Base-by-base conservation (phyloP, 2,888 invertebrate species). In the Stenchaetothrips biformis region DNA sequence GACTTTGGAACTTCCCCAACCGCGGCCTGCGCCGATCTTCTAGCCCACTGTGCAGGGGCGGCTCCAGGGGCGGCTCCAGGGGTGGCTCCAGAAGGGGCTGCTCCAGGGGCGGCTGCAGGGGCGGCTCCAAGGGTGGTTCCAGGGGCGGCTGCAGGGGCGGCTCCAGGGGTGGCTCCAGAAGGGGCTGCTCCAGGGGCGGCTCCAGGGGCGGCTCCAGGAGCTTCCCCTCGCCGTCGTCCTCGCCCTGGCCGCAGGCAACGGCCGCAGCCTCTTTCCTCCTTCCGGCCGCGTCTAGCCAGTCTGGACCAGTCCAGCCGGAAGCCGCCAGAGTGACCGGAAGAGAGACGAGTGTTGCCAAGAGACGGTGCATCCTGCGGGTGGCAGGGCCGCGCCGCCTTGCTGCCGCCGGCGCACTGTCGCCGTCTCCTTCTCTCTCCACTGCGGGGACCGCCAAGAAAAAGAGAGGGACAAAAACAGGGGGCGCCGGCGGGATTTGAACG, bases 1-100 rank as follows among this genome's bases (percentile, higher is more conserved):
- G 83, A 83, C 84, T 84, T 82, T 82, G 83, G 82, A 85, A 84
- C 84, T 83, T 83, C 83, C 67, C 67, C n/a, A n/a, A n/a, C n/a
- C n/a, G n/a, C n/a, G n/a, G n/a, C n/a, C n/a, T 67, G 0, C 21
- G 21, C 53, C 16, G 11, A 13, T 13, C 53, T 7, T 11, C 83
- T 82, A 82, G 81, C n/a, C n/a, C n/a, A n/a, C n/a, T n/a, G n/a
- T n/a, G n/a, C n/a, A n/a, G n/a, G n/a, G n/a, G n/a, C n/a, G n/a
- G n/a, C n/a, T n/a, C n/a, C n/a, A n/a, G n/a, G n/a, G n/a, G n/a
- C n/a, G n/a, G n/a, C n/a, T n/a, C n/a, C n/a, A n/a, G n/a, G n/a
- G n/a, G n/a, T n/a, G n/a, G n/a, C n/a, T n/a, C n/a, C n/a, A n/a
- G n/a, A n/a, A n/a, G n/a, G n/a, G n/a, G n/a, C n/a, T n/a, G n/a